Base-by-base conservation (phyloP, 2,888 invertebrate species). In the Coenonympha glycerion region DNA sequence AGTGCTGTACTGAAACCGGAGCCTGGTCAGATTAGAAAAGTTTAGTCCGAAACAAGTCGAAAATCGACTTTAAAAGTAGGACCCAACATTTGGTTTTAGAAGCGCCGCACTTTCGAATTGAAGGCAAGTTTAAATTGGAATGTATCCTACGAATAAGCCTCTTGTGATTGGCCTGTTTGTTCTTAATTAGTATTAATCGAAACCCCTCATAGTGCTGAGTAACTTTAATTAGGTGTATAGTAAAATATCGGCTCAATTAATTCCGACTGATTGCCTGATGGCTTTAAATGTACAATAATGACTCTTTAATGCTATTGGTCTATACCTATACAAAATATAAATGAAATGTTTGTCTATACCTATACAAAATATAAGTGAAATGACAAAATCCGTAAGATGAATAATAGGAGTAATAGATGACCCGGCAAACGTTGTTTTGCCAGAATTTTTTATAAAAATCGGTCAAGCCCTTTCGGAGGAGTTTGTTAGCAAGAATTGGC, bases 71-170 rank as follows among this genome's bases (percentile, higher is more conserved):
- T 86, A 86, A 82, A 80, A 79, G 74, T 80, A 76, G 72, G 66
- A 71, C 71, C 79, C 70, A 83, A 85, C 85, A 87, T 82, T 87
- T 74, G 81, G 81, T 84, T 86, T 87, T 86, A 78, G 79, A 84
- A 77, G 72, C 76, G 64, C 73, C 69, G 65, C 69, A 61, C 69
- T 71, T 69, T 71, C 72, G 73, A 80, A 82, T 84, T 79, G 80
- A 80, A 80, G 76, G 79, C 74, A 86, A 87, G 71, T 87, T 87
- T 87, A 87, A 87, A 86, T 87, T 86, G 87, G 85, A 86, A 86
- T 84, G 83, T 83, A 86, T 82, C 85, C 82, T 78, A 73, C 82
- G n/a, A 81, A 80, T 86, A 86, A 86, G 84, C 85, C 82, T 76
- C 79, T 77, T 72, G 74, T 78, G 86, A 87, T 85, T 86, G 84